These are phyloP conservation scores for Hyperoplus lanceolatus DNA, from an alignment of 2,797 vertebrate species.

Conservation along the genomic window DNA sequence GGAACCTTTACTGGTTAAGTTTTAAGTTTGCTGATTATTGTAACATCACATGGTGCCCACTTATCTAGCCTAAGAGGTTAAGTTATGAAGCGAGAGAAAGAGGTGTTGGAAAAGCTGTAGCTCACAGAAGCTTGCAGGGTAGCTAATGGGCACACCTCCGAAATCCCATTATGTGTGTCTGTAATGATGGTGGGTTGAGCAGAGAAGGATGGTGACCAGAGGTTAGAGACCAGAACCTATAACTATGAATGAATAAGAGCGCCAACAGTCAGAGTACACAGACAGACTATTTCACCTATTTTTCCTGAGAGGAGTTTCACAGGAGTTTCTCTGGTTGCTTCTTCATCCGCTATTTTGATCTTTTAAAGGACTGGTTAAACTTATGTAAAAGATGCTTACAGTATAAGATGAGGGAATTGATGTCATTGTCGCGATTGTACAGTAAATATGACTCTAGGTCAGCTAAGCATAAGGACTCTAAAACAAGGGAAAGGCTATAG, in stretches of 20 bases:
- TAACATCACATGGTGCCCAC: conserved; percentile 2
- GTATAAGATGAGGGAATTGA: not conserved
- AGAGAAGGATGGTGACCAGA: conserved; percentile 33
- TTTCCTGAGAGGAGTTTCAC: conserved; percentile 14
- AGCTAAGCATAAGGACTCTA: not conserved
- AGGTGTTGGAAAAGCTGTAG: conserved; percentile 11
- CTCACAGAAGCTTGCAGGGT: conserved; percentile 31
- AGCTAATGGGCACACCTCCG: conserved; percentile 35
- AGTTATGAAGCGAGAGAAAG: conserved; percentile 4
- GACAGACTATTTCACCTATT: conserved; percentile 22
- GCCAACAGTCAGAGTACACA: conserved; percentile 25
- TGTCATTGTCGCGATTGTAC: too few species aligned
- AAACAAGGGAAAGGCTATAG: not conserved
- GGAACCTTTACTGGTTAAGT: conserved; percentile 9
- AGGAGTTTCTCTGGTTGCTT: conserved; percentile 17
- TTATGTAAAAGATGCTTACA: not conserved
- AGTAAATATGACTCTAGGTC: not conserved
- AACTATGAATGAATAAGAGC: conserved; percentile 48
- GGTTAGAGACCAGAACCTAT: conserved; percentile 34
- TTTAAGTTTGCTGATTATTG: conserved; percentile 16
- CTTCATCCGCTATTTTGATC: not conserved
- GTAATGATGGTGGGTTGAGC: conserved; percentile 43
- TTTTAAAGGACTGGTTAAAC: not conserved
- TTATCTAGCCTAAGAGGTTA: conserved; percentile 39
- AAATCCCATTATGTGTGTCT: conserved; percentile 48